Base-by-base conservation (phyloP, 2,888 invertebrate species). In the Helobdella robusta region DNA sequence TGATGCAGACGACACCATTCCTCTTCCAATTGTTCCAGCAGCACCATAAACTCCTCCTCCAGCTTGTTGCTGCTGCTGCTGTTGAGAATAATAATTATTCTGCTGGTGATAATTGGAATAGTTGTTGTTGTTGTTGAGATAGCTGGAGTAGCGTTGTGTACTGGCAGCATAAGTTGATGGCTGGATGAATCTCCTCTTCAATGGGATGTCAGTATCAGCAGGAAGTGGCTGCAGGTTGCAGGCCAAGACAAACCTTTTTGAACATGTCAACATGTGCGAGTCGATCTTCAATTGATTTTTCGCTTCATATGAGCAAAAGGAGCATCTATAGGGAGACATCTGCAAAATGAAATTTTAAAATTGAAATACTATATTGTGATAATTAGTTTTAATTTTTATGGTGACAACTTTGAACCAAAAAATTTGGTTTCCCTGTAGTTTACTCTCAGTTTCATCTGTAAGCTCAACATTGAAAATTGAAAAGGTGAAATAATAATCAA, bases 211-310 rank as follows among this genome's bases (percentile, higher is more conserved):
- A 48, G 64, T 59, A 35, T 67, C 67, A n/a, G 67, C 64, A 18
- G 67, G 67, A 30, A 67, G 35, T 28, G 67, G 67, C 60, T 67
- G 67, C 18, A 67, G 44, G 44, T 67, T 67, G 35, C 64, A 64
- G 11, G 44, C 50, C 5, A 67, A 60, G 23, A 65, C 59, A 52
- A 67, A 67, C 46, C 50, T 64, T 32, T 67, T 67, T 30, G 59
- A 54, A 54, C 67, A 67, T 28, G 59, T 67, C 28, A 59, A 34
- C 28, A 59, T 59, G 46, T 67, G 67, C n/a, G 59, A 50, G 20
- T 67, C 67, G 20, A 67, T 64, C 36, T 64, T 59, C n/a, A 58
- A 35, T 46, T 65, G 54, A 30, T 67, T 64, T 58, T 67, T 67
- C 40, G 66, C 64, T 25, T 67, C 67, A 35, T 67, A 67, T 6